Evolutionary conservation across 2,113 vertebrate genomes (phyloP), one percentile per base, ranked within the genome.

Genomic region (Heloderma charlesbogerti): DNA sequence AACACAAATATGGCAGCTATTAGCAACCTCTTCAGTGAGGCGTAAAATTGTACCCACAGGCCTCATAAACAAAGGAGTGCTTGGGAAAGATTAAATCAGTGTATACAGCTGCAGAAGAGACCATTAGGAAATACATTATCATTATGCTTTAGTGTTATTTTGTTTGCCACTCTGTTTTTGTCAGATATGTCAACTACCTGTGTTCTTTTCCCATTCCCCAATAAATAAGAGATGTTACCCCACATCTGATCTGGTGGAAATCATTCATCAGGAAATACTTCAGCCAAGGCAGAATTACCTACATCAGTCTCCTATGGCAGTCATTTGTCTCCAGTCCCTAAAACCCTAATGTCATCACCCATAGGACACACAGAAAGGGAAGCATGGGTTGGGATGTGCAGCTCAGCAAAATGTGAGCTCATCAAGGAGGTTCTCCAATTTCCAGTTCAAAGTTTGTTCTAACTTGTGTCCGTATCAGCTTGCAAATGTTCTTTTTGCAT

Each of bases 11-110:
- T 98, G 97, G 97, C 96, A 97, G 97, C 97, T 97, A 98, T 98
- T 98, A 98, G 97, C 95, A 98, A 97, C 97, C 96, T 98, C 96
- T 98, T 98, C 98, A 98, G 97, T 97, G 97, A 98, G 97, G 97
- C 98, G 97, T 98, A 98, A 98, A 98, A 98, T 98, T 98, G 97
- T 96, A 98, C 98, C 98, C 98, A 95, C 95, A 97, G 97, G 98
- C 96, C 97, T 97, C 97, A 98, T 98, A 98, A 98, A 98, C 97
- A 98, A 98, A 93, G 67, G 94, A 97, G 96, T 97, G 97, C 97
- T 98, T 98, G 96, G 96, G 95, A 96, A 96, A 97, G 98, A 98
- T 98, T 98, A 98, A 98, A 98, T 97, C 97, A 96, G 97, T 95
- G 96, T 97, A 97, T 97, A 97, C 97, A 98, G 97, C 98, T 98